phyloP scores from a whole-genome alignment of 2,888 invertebrate species.

The Ditylenchus weischeri region DNA sequence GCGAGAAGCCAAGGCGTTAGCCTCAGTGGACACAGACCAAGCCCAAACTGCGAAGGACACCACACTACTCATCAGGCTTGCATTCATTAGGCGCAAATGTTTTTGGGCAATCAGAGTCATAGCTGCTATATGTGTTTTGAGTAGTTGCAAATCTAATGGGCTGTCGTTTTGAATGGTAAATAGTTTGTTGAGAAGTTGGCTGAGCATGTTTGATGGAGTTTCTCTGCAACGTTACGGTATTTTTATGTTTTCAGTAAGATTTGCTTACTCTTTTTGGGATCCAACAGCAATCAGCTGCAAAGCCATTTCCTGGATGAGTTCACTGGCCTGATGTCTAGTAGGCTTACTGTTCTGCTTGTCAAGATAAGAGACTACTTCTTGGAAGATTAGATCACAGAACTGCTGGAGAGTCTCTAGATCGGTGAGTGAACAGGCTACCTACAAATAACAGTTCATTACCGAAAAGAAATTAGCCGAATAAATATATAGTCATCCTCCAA shows the following conservation, averaged over 20 bases:
- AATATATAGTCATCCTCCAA: no score
- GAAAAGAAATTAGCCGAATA: no score
- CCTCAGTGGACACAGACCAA: constrained; percentile 11
- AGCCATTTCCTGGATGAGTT: constrained; percentile 46
- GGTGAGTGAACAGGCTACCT: neutral
- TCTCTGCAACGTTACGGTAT: constrained; percentile 13
- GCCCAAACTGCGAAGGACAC: constrained; percentile 16
- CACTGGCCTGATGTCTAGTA: constrained; percentile 43
- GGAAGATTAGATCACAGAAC: constrained; percentile 35
- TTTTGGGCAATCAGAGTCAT: constrained; percentile 54
- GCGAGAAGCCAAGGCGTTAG: constrained; percentile 42
- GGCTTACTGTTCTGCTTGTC: constrained; percentile 39
- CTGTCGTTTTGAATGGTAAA: constrained; percentile 26
- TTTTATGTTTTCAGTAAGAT: neutral
- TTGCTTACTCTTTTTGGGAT: constrained; percentile 35
- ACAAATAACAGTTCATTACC: no score
- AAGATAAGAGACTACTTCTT: constrained; percentile 43
- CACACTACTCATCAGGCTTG: constrained; percentile 16
- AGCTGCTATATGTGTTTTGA: constrained; percentile 38
- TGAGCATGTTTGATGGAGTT: constrained; percentile 26
- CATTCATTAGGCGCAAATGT: constrained; percentile 36
- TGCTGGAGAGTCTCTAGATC: constrained; percentile 8
- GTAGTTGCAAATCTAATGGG: constrained; percentile 19
- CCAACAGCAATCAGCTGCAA: constrained; percentile 39
- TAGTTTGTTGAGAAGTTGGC: constrained; percentile 34